Conservation (phyloP, 2,888 invertebrate species). For the Drosophila dives region DNA sequence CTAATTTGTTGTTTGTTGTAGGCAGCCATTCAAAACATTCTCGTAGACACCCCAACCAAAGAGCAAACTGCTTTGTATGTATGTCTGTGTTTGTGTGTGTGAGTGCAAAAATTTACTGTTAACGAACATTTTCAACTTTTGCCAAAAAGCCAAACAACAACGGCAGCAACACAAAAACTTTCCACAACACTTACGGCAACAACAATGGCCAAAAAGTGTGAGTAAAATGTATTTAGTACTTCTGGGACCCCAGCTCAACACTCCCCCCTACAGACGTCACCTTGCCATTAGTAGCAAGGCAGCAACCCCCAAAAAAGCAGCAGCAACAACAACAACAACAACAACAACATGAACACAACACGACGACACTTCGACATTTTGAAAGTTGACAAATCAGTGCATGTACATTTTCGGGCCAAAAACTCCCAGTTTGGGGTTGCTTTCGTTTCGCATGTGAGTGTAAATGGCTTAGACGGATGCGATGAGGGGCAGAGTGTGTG, state of each 20-base stretch:
- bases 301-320: constrained; percentile 52
- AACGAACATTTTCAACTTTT: constrained; percentile 78
- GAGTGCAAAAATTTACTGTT: constrained; percentile 79
- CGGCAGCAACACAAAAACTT: constrained; percentile 78
- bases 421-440: constrained; percentile 54
- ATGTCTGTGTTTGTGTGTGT: constrained; percentile 15
- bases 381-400: constrained; percentile 82
- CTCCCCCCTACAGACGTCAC: constrained; percentile 42
- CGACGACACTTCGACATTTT: constrained; percentile 78
- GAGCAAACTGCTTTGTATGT: neutral
- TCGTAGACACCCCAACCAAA: constrained; percentile 48
- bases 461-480: neutral
- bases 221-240: constrained; percentile 78
- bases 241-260: constrained; percentile 10
- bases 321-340: constrained; percentile 34
- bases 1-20: constrained; percentile 79
- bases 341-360: constrained; percentile 37
- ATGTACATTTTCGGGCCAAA: constrained; percentile 51
- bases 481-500: neutral
- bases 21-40: constrained; percentile 73
- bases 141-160: constrained; percentile 81
- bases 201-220: constrained; percentile 53
- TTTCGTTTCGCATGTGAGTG: constrained; percentile 36
- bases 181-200: constrained; percentile 74
- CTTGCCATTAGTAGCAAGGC: constrained; percentile 60